phyloP scores from a whole-genome alignment of 2,113 vertebrate species.

The Rhinoptilus africanus region DNA sequence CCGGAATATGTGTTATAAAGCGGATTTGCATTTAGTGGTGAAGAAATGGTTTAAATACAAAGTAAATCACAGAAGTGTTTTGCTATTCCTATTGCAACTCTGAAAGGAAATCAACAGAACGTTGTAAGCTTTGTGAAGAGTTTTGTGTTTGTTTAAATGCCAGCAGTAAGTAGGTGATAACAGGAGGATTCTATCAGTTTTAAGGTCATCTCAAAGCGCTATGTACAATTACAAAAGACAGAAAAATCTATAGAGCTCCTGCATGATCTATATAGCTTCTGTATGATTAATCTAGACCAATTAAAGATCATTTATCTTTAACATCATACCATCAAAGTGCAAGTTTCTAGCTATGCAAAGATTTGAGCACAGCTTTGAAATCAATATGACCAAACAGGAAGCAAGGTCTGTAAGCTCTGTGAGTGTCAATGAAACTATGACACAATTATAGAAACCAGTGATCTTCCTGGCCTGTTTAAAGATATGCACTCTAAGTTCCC shows the following conservation, averaged over 20 bases:
- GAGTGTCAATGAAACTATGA: not conserved
- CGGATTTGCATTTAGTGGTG: not conserved
- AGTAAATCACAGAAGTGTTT: not conserved
- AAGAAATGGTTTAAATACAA: not conserved
- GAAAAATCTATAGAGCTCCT: not conserved
- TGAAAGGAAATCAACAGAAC: not conserved
- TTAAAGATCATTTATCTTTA: not conserved
- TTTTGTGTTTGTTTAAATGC: not conserved
- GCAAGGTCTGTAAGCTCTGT: not conserved
- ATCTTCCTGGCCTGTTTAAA: not conserved
- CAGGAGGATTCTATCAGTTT: not conserved
- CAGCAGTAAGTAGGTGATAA: not conserved
- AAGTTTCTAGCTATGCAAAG: not conserved
- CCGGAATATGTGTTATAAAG: not conserved
- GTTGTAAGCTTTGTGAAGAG: not conserved
- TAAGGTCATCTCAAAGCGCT: not conserved
- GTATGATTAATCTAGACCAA: not conserved
- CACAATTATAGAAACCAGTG: not conserved
- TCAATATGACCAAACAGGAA: not conserved
- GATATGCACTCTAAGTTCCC: not conserved
- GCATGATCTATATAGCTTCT: not conserved
- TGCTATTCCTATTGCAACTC: not conserved
- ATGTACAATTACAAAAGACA: not conserved
- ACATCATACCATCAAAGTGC: not conserved
- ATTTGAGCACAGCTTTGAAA: not conserved